Conservation (phyloP, 2,113 vertebrate species). For the Ictalurus furcatus region DNA sequence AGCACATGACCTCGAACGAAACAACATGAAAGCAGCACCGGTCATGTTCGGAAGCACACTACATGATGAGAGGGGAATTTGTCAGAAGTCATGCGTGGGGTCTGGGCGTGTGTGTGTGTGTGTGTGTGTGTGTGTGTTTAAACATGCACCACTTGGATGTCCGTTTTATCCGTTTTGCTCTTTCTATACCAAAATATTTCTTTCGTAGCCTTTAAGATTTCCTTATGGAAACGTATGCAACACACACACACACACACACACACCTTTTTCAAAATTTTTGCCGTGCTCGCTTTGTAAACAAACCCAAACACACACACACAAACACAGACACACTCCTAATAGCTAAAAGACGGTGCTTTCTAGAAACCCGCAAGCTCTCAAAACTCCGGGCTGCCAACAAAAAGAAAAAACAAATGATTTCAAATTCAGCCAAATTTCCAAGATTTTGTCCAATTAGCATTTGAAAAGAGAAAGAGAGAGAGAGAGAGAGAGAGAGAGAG, state of each 20-base stretch:
- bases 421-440: slow-evolving; percentile 39
- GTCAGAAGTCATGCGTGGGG: neutral
- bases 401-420: neutral
- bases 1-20: neutral
- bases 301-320: neutral
- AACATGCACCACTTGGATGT: neutral
- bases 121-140: neutral
- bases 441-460: slow-evolving; percentile 15
- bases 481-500: no score
- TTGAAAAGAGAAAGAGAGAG: neutral
- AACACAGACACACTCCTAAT: neutral
- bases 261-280: neutral
- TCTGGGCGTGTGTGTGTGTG: neutral
- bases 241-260: neutral
- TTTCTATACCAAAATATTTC: neutral
- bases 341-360: neutral
- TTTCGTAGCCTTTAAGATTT: neutral
- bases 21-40: neutral
- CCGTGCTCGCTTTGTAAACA: neutral
- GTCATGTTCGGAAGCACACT: neutral
- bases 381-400: slow-evolving; percentile 31
- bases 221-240: neutral
- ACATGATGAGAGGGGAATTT: neutral
- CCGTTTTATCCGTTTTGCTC: neutral
- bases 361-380: slow-evolving; percentile 27